Percentiles rank a stretch among this genome's conserved stretches.
Evolutionary conservation across 2,113 vertebrate genomes (phyloP).

Genomic region (Lontra canadensis): DNA sequence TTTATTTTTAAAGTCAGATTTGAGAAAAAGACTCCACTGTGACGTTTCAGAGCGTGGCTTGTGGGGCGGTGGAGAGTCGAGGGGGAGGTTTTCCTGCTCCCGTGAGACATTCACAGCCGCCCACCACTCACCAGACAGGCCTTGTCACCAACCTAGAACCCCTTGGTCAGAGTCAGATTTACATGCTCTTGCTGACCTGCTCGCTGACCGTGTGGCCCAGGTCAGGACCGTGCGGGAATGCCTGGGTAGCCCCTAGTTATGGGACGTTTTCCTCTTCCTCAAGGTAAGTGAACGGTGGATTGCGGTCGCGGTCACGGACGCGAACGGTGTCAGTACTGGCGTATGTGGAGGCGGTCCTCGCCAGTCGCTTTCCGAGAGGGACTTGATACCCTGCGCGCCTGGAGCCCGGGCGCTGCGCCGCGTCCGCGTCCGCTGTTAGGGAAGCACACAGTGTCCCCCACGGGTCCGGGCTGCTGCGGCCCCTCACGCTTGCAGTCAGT

Average conservation of each 20-base stretch:
- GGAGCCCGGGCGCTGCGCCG: neutral
- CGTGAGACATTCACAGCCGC: accelerated
- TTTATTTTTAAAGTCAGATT: neutral
- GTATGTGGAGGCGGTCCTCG: neutral
- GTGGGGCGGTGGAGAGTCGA: accelerated
- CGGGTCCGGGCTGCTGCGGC: neutral
- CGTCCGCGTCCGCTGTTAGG: neutral
- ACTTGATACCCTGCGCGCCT: neutral
- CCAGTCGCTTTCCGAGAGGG: neutral
- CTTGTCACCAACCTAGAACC: neutral
- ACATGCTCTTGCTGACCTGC: neutral
- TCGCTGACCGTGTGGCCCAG: neutral
- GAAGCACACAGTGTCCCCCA: neutral
- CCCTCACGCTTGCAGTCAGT: constrained; percentile 66
- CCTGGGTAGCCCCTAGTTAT: neutral
- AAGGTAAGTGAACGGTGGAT: constrained; percentile 62
- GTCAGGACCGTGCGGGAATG: neutral
- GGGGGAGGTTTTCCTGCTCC: neutral
- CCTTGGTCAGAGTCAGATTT: neutral
- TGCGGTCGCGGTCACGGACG: neutral
- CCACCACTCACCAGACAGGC: neutral
- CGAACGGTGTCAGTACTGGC: neutral
- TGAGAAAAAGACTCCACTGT: accelerated
- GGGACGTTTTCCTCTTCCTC: neutral
- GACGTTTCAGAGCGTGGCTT: accelerated